Conservation (phyloP, 35 echinoderm and acorn worm genomes). For the Strongylocentrotus purpuratus region DNA sequence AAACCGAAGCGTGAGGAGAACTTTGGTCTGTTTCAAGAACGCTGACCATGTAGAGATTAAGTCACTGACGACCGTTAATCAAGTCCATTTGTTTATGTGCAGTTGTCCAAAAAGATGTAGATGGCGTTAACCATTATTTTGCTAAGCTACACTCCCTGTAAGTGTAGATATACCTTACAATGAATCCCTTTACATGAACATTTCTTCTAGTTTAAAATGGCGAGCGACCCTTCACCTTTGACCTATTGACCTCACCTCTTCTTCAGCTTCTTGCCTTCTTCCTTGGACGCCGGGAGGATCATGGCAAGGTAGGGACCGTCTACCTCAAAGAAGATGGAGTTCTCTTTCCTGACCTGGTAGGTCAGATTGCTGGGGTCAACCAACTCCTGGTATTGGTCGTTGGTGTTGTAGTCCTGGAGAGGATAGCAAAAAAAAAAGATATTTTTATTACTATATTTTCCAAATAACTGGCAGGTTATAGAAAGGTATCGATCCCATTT, state of each 20-base stretch:
- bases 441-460: background rate
- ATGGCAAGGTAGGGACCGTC: constrained; percentile 95
- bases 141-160: no score
- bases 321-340: constrained; percentile 99
- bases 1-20: no score
- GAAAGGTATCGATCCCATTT: background rate
- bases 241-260: constrained; percentile 70
- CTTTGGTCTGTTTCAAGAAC: no score
- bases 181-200: no score
- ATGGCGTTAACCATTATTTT: no score
- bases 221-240: background rate
- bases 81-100: no score
- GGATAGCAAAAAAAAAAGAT: background rate
- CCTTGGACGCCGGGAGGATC: constrained; percentile 97
- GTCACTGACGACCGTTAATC: no score
- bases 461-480: background rate
- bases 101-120: no score
- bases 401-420: constrained; percentile 85
- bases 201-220: no score
- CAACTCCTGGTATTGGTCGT: constrained; percentile 97
- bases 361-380: constrained; percentile 74
- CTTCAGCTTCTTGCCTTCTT: constrained; percentile 98
- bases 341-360: constrained; percentile 81
- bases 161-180: no score
- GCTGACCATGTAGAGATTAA: no score